These are phyloP conservation scores for Drosophila sulfurigaster DNA, from an alignment of 1,140 invertebrate species.

Conservation along the genomic window DNA sequence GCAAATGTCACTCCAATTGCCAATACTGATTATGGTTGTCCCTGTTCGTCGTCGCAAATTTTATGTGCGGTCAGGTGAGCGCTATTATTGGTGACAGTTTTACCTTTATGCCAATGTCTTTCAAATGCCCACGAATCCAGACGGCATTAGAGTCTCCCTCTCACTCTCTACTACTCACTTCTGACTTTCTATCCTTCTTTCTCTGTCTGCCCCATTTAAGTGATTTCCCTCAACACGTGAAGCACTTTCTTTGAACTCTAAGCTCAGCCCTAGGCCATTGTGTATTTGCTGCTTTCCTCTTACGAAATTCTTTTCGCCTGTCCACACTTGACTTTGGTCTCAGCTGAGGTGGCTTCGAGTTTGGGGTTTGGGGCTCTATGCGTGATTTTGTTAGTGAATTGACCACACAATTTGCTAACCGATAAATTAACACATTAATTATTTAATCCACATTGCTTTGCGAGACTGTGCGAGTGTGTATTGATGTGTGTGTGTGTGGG, in stretches of 20 bases:
- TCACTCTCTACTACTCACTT: no score
- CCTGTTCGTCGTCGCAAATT: conserved; percentile 46
- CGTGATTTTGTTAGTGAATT: conserved; percentile 73
- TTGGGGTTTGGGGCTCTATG: conserved; percentile 40
- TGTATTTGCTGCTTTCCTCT: conserved; percentile 55
- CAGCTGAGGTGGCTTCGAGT: not conserved
- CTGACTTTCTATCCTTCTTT: not conserved
- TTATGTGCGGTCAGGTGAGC: conserved; percentile 72
- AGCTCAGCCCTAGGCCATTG: conserved; percentile 33
- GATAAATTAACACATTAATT: conserved; percentile 80
- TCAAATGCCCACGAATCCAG: conserved; percentile 51
- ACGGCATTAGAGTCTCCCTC: conserved; percentile 3
- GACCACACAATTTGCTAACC: conserved; percentile 79
- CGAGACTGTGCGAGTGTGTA: conserved; percentile 9
- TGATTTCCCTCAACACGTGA: conserved; percentile 67
- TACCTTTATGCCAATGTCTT: conserved; percentile 68
- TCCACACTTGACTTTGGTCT: conserved; percentile 53
- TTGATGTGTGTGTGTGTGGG: conserved; percentile 4
- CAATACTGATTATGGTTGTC: conserved; percentile 75
- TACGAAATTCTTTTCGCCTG: conserved; percentile 54
- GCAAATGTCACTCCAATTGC: conserved; percentile 78
- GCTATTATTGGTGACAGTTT: conserved; percentile 82
- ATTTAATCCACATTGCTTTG: conserved; percentile 54
- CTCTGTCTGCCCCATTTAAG: conserved; percentile 48
- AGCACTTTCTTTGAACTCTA: conserved; percentile 22